Evolutionary conservation across 2,113 vertebrate genomes (phyloP).

Genomic region (Pseudorasbora parva): DNA sequence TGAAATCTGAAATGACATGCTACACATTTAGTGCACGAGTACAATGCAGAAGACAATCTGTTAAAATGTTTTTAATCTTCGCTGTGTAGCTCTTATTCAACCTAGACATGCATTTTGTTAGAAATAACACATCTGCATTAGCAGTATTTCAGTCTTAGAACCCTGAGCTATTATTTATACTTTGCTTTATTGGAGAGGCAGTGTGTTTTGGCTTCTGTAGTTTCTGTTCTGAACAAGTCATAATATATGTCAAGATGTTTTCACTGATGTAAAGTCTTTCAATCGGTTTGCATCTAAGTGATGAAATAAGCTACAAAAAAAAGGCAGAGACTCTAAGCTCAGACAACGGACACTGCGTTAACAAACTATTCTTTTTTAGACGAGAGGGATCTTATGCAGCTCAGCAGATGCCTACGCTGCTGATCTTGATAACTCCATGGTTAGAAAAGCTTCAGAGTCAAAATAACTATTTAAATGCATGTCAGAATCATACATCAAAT

Average conservation of each 20-base stretch:
- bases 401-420: not conserved
- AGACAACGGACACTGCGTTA: not conserved
- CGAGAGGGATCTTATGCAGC: not conserved
- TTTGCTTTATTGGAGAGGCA: not conserved
- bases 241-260: not conserved
- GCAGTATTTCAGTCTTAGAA: not conserved
- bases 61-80: not conserved
- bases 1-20: not conserved
- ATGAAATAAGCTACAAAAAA: too few species aligned
- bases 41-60: not conserved
- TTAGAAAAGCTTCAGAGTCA: not conserved
- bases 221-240: not conserved
- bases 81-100: not conserved
- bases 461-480: conserved; percentile 3
- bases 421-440: not conserved
- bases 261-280: not conserved
- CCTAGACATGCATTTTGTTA: not conserved
- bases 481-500: not conserved
- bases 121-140: not conserved
- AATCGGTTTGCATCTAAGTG: too few species aligned
- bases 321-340: not conserved
- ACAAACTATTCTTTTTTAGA: not conserved
- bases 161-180: not conserved
- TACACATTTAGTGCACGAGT: not conserved
- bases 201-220: not conserved